Evolutionary conservation across 2,888 invertebrate genomes (phyloP), one percentile per base, ranked within the genome.

Genomic region (Encarsia formosa): DNA sequence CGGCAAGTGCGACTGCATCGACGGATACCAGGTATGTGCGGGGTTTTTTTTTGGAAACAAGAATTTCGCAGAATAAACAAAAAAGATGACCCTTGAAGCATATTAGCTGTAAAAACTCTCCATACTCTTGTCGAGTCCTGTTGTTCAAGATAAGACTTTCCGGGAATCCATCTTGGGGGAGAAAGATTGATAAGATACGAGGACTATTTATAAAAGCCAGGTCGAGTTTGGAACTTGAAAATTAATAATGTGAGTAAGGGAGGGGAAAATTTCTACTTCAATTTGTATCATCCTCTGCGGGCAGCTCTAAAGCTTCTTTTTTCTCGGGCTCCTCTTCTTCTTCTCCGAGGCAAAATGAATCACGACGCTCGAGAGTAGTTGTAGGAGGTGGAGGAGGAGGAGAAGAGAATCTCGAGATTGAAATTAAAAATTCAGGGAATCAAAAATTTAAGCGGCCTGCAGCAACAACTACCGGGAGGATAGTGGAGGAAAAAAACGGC

Each of bases 1-100:
- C 63, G 93, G 93, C 54, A 91, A 91, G 77, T 94, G 93, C 73
- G 91, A 92, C 77, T 94, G 94, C 76, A 88, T 90, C 75, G 91
- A 91, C 67, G 91, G 91, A 55, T 92, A 87, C 73, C 89, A 91
- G 77, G 91, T 91, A 63, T 32, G 62, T 26, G 0, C 5, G 18
- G 5, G 9, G 2, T n/a, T n/a, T n/a, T n/a, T n/a, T n/a, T n/a
- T n/a, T n/a, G n/a, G n/a, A n/a, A n/a, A n/a, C n/a, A n/a, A n/a
- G n/a, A n/a, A n/a, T n/a, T n/a, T n/a, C n/a, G n/a, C n/a, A n/a
- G n/a, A n/a, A n/a, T n/a, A n/a, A n/a, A n/a, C n/a, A n/a, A n/a
- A n/a, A n/a, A n/a, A n/a, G n/a, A n/a, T n/a, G n/a, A n/a, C n/a
- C n/a, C n/a, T n/a, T n/a, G n/a, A n/a, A n/a, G n/a, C n/a, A n/a